Evolutionary conservation across 30 jellyfish, hydroid and myxozoan species (phyloP).

Genomic region (Pseudorhiza aurosa): DNA sequence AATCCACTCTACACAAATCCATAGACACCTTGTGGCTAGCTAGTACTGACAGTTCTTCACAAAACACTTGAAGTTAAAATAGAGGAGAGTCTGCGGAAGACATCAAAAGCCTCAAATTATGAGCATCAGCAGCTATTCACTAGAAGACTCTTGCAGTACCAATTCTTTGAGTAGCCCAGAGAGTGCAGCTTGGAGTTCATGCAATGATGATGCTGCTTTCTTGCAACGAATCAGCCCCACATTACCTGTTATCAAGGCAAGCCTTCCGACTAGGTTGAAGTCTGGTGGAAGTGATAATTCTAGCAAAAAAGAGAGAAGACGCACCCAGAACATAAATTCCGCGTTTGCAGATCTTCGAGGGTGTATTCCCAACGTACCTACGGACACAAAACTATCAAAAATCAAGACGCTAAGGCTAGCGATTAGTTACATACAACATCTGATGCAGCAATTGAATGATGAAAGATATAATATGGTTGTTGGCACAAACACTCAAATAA

Average conservation of each 20-base stretch:
- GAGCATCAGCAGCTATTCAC: slow-evolving; percentile 52
- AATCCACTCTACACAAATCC: neutral
- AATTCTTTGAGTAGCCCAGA: slow-evolving; percentile 56
- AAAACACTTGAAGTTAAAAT: neutral
- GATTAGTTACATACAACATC: slow-evolving; percentile 77
- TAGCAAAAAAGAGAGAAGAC: slow-evolving; percentile 63
- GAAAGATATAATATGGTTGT: slow-evolving; percentile 28
- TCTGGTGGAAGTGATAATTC: slow-evolving; percentile 7
- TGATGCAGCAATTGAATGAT: slow-evolving; percentile 74
- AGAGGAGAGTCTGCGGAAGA: slow-evolving; percentile 7
- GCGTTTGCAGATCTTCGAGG: slow-evolving; percentile 86
- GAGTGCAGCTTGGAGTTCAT: slow-evolving; percentile 55
- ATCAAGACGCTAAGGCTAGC: slow-evolving; percentile 84
- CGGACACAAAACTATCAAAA: slow-evolving; percentile 82
- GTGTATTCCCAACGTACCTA: slow-evolving; percentile 87
- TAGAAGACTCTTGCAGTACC: slow-evolving; percentile 46
- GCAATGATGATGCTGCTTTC: slow-evolving; percentile 36
- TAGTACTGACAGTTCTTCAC: slow-evolving; percentile 36
- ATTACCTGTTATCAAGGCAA: slow-evolving; percentile 48
- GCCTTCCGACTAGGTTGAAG: neutral
- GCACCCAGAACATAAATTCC: slow-evolving; percentile 72
- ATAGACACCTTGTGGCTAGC: slow-evolving; percentile 48
- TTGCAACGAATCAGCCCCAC: slow-evolving; percentile 67
- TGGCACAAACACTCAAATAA: slow-evolving; percentile 5
- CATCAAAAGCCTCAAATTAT: slow-evolving; percentile 14